Evolutionary conservation across 2,797 vertebrate genomes (phyloP).

Genomic region (Acanthopagrus latus): DNA sequence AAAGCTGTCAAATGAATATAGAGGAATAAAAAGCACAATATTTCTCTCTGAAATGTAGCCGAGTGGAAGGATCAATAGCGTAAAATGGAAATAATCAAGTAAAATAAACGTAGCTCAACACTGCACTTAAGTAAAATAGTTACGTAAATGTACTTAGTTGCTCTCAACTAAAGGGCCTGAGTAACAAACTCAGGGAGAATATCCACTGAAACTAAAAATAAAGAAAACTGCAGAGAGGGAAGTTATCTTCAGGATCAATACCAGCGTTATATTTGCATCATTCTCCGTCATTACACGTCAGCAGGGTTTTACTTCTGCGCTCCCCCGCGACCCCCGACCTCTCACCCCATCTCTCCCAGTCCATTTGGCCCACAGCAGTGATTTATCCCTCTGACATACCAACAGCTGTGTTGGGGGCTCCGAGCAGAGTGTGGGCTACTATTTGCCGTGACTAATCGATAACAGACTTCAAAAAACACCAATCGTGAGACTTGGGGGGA

Average conservation of each 20-base stretch:
- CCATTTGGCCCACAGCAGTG: slow-evolving; percentile 76
- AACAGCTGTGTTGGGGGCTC: slow-evolving; percentile 87
- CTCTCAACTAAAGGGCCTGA: background rate
- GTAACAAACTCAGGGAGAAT: background rate
- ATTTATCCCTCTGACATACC: slow-evolving; percentile 88
- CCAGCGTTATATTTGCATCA: slow-evolving; percentile 35
- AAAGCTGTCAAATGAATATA: too few species aligned
- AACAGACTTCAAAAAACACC: slow-evolving; percentile 86
- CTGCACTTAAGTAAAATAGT: too few species aligned
- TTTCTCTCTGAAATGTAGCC: too few species aligned
- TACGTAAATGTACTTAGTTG: too few species aligned
- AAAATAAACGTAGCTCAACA: too few species aligned
- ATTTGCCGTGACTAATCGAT: slow-evolving; percentile 89
- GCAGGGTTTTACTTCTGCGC: slow-evolving; percentile 61
- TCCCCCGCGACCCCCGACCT: slow-evolving; percentile 70
- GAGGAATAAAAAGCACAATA: too few species aligned
- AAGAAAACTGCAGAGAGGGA: slow-evolving; percentile 7
- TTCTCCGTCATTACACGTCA: slow-evolving; percentile 59
- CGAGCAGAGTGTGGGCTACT: slow-evolving; percentile 81
- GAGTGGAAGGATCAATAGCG: too few species aligned
- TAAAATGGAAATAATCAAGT: too few species aligned
- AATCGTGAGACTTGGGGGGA: slow-evolving; percentile 73
- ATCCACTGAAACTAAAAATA: background rate
- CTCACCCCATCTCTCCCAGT: slow-evolving; percentile 75
- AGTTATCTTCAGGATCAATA: background rate